Base-by-base conservation (phyloP, 2,113 vertebrate genomes). In the Athene cunicularia region DNA sequence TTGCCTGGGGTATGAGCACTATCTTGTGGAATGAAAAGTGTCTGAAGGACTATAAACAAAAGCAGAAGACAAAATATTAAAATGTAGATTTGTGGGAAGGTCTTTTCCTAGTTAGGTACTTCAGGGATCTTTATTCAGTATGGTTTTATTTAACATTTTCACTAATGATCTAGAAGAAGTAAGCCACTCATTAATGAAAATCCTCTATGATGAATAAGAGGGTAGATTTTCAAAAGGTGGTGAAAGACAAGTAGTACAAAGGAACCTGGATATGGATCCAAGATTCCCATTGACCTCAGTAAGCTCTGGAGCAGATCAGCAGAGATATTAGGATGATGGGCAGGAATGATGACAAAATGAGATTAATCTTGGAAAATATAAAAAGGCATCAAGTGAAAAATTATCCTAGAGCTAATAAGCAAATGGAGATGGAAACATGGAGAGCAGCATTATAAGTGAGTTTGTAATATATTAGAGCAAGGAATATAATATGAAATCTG, bases 21-120 rank as follows among this genome's bases (percentile, higher is more conserved):
- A 47, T 53, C 64, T 88, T 86, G 5, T 79, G 86, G 92, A 94
- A 96, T 88, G 82, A 95, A 96, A 96, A 96, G 33, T 90, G 81
- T 15, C 52, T 66, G 45, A 91, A 95, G 53, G 55, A 83, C 55
- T 95, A 73, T 87, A 90, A 95, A 91, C 77, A 94, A 91, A 96
- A 91, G 39, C 70, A 95, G 86, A 93, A 94, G 89, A 93, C 53
- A 95, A 94, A 95, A 94, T 41, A 88, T 47, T 86, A 53, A 88
- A 79, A 68, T 45, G 91, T 14, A 82, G 53, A 47, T 91, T 71
- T 90, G 33, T 79, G 50, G 37, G 43, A 85, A 92, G 50, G 39
- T 92, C 37, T 96, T 89, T 96, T 79, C 24, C 22, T 80, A 47
- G n/a, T 50, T 52, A 92, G 32, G 15, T 39, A 68, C 37, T 89